phyloP scores from a whole-genome alignment of 92 coral and sea anemone species.

The Umimayanthus chanpuru region DNA sequence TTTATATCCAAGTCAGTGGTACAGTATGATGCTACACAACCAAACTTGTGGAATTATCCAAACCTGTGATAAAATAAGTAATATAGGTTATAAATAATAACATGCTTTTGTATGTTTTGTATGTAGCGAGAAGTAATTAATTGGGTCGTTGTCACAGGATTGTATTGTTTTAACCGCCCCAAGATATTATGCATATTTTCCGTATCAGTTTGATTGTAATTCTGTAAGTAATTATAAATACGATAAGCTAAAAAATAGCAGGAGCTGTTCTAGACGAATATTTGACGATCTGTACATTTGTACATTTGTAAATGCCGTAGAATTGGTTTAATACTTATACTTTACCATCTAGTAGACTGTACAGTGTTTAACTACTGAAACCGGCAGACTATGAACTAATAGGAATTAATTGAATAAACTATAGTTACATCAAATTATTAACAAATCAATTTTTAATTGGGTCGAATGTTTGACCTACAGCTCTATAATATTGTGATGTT shows the following conservation, averaged over 20 bases:
- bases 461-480: not conserved
- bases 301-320: constrained; percentile 67
- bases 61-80: constrained; percentile 9
- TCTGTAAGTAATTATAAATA: constrained; percentile 50
- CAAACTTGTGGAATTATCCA: not conserved
- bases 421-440: not conserved
- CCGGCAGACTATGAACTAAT: constrained; percentile 3
- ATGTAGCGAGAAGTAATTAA: constrained; percentile 38
- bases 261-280: constrained; percentile 5
- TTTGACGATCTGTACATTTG: constrained; percentile 61
- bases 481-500: too few relatives aligned
- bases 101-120: constrained; percentile 45
- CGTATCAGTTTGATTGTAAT: constrained; percentile 31
- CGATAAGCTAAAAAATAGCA: not conserved
- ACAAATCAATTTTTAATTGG: not conserved
- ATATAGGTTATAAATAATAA: constrained; percentile 44
- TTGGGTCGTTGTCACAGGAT: constrained; percentile 15
- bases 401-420: too few relatives aligned
- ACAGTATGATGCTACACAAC: constrained; percentile 1
- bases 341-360: constrained; percentile 42
- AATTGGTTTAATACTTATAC: constrained; percentile 45
- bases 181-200: constrained; percentile 22
- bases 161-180: constrained; percentile 26
- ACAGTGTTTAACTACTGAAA: constrained; percentile 11
- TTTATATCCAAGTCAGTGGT: constrained; percentile 32